Base-by-base conservation (phyloP, 2,113 vertebrate genomes). In the Anoplopoma fimbria region DNA sequence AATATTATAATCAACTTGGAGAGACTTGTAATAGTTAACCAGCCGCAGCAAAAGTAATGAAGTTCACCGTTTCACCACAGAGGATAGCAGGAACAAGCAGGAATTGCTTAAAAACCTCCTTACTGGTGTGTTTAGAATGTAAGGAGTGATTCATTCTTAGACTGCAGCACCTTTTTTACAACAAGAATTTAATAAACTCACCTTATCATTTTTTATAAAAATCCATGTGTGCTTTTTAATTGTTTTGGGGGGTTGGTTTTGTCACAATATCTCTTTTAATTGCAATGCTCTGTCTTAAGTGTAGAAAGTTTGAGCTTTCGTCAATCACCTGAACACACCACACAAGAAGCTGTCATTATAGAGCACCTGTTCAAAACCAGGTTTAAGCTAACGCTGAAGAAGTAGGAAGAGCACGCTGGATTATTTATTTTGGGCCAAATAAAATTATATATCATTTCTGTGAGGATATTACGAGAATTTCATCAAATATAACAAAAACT, bases 1-100 rank as follows among this genome's bases (percentile, higher is more conserved):
- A 75, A 77, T 63, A 45, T 62, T 34, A 36, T 70, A 64, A 58
- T 42, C 6, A 70, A 31, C 19, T 23, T 42, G 23, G 10, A 74
- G n/a, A 68, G 29, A 36, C 5, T 33, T 60, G 4, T n/a, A 4
- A 47, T 17, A 23, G 69, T 55, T 49, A 33, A 73, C 27, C 23
- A 27, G 55, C 27, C 69, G 45, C 29, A 47, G n/a, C 13, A 31
- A 53, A 60, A 21, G 60, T 33, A 67, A 34, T 29, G 12, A 42
- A 3, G 0, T 27, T 67, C 4, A 34, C 0, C 0, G 14, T 40
- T 13, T 73, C 19, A 23, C 51, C n/a, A 57, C 6, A 3, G 57
- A 40, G 2, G 57, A 25, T 45, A 72, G 9, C 68, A 49, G 49
- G 23, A 38, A 15, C 36, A 34, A 38, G 29, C 31, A 69, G 33